phyloP scores from a whole-genome alignment of 2,888 invertebrate species.

The Apamea monoglypha region DNA sequence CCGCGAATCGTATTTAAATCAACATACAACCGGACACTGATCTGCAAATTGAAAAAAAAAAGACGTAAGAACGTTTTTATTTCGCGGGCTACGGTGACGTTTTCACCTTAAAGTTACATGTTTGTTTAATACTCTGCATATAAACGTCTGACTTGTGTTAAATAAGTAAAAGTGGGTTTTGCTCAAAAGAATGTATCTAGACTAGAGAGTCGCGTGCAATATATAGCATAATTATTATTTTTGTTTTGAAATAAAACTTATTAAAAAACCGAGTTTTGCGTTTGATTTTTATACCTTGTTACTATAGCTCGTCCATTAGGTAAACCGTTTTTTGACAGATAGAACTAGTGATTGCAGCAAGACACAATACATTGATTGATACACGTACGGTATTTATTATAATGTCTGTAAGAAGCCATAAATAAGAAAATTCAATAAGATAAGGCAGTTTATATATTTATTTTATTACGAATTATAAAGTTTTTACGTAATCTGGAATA shows the following conservation, averaged over 20 bases:
- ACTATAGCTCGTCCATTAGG: background rate
- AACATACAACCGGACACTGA: no score
- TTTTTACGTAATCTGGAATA: no score
- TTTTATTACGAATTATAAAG: no score
- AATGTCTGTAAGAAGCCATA: no score
- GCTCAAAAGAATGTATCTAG: conserved; percentile 84
- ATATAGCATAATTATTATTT: conserved; percentile 88
- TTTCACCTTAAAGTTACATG: background rate
- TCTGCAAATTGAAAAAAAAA: background rate
- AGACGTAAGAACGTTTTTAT: background rate
- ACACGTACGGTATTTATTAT: no score
- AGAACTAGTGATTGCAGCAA: no score
- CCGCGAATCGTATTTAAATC: no score
- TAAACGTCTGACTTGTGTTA: conserved; percentile 32
- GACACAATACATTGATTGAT: no score
- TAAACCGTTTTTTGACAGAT: no score
- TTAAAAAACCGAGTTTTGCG: conserved; percentile 75
- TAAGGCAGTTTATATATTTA: no score
- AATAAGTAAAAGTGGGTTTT: conserved; percentile 87
- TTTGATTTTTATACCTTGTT: conserved; percentile 41
- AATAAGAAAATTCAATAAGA: no score
- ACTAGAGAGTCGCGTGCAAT: conserved; percentile 88
- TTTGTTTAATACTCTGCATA: conserved; percentile 33
- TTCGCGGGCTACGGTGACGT: background rate
- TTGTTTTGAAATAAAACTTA: conserved; percentile 89